Evolutionary conservation across 1,140 invertebrate genomes (phyloP).

Genomic region (Orius laevigatus): DNA sequence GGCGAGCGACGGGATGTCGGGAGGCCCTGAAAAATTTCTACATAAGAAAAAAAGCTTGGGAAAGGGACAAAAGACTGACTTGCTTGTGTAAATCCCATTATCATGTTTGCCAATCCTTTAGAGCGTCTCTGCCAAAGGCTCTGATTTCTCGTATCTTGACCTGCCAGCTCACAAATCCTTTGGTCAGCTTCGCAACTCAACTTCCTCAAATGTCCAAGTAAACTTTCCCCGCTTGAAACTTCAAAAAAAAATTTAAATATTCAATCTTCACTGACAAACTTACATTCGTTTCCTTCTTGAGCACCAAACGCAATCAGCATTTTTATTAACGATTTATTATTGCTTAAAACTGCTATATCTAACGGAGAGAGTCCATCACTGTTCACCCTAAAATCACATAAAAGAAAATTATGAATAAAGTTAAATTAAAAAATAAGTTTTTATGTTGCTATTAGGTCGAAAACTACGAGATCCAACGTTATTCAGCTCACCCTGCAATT

Average conservation of each 20-base stretch:
- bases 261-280: slow-evolving; percentile 30
- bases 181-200: slow-evolving; percentile 65
- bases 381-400: slow-evolving; percentile 48
- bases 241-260: slow-evolving; percentile 5
- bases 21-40: slow-evolving; percentile 38
- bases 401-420: no score
- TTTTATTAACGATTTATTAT: slow-evolving; percentile 69
- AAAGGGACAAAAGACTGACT: slow-evolving; percentile 30
- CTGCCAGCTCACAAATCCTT: slow-evolving; percentile 52
- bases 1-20: slow-evolving; percentile 59
- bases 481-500: no score
- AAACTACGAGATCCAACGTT: no score
- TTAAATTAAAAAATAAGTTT: no score
- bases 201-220: slow-evolving; percentile 53
- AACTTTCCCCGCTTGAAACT: slow-evolving; percentile 51
- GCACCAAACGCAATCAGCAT: slow-evolving; percentile 78
- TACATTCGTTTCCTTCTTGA: slow-evolving; percentile 73
- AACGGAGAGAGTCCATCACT: slow-evolving; percentile 72
- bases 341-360: slow-evolving; percentile 78
- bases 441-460: no score
- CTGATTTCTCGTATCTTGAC: slow-evolving; percentile 46
- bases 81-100: slow-evolving; percentile 46
- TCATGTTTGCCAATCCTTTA: slow-evolving; percentile 59
- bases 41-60: not conserved
- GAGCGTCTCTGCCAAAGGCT: slow-evolving; percentile 73